These are phyloP conservation scores for Cheilosia vernalis DNA, from an alignment of 2,888 invertebrate genomes.

Conservation along the genomic window DNA sequence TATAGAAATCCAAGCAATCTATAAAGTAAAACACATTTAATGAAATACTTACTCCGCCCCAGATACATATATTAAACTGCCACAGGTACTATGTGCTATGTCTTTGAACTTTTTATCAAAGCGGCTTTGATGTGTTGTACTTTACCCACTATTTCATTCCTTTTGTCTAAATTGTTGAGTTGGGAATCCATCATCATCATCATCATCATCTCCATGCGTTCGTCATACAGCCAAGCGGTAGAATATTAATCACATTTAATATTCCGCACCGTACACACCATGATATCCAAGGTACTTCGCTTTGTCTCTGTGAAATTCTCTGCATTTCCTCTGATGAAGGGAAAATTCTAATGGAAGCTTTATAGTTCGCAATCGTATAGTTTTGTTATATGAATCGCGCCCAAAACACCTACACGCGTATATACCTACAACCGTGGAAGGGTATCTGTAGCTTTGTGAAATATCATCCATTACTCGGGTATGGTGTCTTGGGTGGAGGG, in stretches of 20 bases:
- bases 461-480: constrained; percentile 28
- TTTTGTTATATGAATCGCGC: constrained; percentile 44
- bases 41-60: constrained; percentile 14
- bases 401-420: constrained; percentile 47
- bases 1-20: neutral
- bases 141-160: constrained; percentile 42
- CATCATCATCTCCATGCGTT: constrained; percentile 26
- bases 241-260: constrained; percentile 71
- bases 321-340: constrained; percentile 52
- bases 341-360: constrained; percentile 56
- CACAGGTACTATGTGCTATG: constrained; percentile 23
- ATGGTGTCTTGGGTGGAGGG: neutral
- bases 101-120: constrained; percentile 31
- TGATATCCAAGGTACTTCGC: constrained; percentile 47
- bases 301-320: constrained; percentile 66
- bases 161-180: constrained; percentile 35
- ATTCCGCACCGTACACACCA: constrained; percentile 43
- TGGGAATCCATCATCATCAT: constrained; percentile 46
- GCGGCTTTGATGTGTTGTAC: constrained; percentile 46
- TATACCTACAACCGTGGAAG: neutral
- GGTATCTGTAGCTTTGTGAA: constrained; percentile 19
- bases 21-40: neutral
- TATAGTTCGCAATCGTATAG: constrained; percentile 11
- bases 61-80: constrained; percentile 2
- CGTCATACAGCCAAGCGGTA: constrained; percentile 17